Base-by-base conservation (phyloP, 2,797 vertebrate genomes). In the Parotocinclus haroldoi region DNA sequence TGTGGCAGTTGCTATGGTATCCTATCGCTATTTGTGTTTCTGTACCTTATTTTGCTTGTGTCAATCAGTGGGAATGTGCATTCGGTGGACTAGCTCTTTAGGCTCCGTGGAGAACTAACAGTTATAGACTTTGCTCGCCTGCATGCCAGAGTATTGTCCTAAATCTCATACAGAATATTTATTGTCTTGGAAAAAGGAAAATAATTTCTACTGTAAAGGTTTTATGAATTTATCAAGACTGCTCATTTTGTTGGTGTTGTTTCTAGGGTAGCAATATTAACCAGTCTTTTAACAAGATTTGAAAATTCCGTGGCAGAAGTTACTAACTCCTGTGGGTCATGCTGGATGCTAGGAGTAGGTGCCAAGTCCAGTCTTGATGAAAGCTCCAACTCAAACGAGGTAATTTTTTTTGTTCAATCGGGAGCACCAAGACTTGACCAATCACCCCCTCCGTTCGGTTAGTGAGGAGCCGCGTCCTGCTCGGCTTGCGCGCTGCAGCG, bases 1-100 rank as follows among this genome's bases (percentile, higher is more conserved):
- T 83, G 84, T 83, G 84, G 75, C 80, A 73, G 83, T 83, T 63
- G 74, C 82, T 86, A 79, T 82, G 80, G 79, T 83, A 73, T 58
- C 63, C 72, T 83, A 59, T 79, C 77, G 80, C 54, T 51, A 76
- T 79, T 79, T 69, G 76, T 86, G 75, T 88, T 66, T 86, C 60
- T 86, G 79, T 85, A 78, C 49, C 53, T 69, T 61, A 46, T 75
- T 76, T 89, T 88, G 89, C 94, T 95, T 91, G 92, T 96, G 93
- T 96, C 96, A 96, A 96, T 96, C 95, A 96, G 92, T 93, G 95
- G 94, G 94, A 91, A 91, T 91, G 94, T 96, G 95, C 95, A 95
- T 96, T 91, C 91, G 87, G 92, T 95, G 92, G 76, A 90, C 78
- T 95, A 95, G 92, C 82, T 86, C 78, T 83, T 91, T 89, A 89